Evolutionary conservation across 2,113 vertebrate species (phyloP).

Genomic region (Pithys albifrons): DNA sequence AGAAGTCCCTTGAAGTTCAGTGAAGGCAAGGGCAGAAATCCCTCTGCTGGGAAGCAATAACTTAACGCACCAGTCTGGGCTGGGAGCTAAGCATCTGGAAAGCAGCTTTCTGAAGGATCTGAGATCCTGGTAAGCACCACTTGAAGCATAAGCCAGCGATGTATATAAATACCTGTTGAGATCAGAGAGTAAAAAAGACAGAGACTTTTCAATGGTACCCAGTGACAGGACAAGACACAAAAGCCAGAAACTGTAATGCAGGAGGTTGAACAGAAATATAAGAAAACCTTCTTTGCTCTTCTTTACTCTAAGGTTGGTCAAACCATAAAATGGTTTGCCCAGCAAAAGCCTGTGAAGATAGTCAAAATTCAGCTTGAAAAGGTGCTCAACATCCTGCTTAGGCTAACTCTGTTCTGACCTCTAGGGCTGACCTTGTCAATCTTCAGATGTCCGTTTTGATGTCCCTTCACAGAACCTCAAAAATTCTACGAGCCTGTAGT

Average conservation of each 20-base stretch:
- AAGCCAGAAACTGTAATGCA: neutral
- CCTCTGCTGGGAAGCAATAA: neutral
- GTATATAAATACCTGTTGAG: neutral
- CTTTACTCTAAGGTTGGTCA: neutral
- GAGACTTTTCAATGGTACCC: neutral
- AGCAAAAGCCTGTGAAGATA: neutral
- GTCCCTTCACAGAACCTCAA: neutral
- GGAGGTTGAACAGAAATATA: neutral
- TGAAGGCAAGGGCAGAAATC: neutral
- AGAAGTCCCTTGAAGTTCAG: neutral
- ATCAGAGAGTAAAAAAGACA: neutral
- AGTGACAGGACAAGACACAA: neutral
- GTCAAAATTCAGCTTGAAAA: neutral
- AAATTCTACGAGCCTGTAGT: neutral
- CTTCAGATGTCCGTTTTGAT: neutral
- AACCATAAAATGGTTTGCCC: neutral
- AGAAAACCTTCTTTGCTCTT: neutral
- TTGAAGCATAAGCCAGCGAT: neutral
- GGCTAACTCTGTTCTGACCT: neutral
- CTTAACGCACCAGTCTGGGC: neutral
- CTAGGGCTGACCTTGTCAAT: neutral
- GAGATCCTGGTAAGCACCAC: neutral
- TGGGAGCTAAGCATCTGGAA: neutral
- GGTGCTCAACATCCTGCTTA: neutral
- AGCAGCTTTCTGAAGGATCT: neutral